Base-by-base conservation (phyloP, 92 coral and sea anemone species). In the Desmophyllum pertusum region DNA sequence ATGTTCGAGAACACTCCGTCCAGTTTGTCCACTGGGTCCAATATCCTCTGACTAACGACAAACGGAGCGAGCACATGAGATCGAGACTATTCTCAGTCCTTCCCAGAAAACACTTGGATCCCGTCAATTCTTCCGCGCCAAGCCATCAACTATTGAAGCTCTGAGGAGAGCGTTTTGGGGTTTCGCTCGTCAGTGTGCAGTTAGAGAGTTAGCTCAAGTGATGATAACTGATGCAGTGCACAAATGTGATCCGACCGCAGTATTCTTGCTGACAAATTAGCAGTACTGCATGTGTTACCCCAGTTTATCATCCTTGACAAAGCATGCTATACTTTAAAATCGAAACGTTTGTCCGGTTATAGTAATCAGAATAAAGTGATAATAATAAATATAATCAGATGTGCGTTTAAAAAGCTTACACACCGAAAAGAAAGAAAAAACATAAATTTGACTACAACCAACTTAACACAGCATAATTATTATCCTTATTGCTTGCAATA, bases 21-120 rank as follows among this genome's bases (percentile, higher is more conserved):
- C 94, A 90, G 18, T 21, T 25, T n/a, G 91, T 46, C 94, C 94
- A 90, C 76, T 79, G 75, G 3, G 89, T 72, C 94, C 94, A 90
- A 21, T 41, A 33, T n/a, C 91, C 94, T 38, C 64, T 72, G 45
- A 89, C 92, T 89, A n/a, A 73, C 61, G 86, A 82, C 41, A 82
- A 72, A 82, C 71, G 86, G 45, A 57, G 86, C 39, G 79, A 82
- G 61, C 41, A 23, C 35, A 35, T 71, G 66, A 80, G 76, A n/a
- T n/a, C n/a, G n/a, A 23, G 31, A 55, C 8, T 40, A 43, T 29
- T 42, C 55, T 64, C 83, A n/a, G n/a, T n/a, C 61, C 66, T 33
- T n/a, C 5, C 10, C 62, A 29, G 73, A 42, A 38, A 33, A 37
- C 48, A 38, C 37, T 40, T 77, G 17, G 36, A 30, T 62, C 71